A percentile compares a stretch with the other conserved stretches of the same genome.
These are phyloP conservation scores for Drosophila peninsularis DNA, from an alignment of 2,888 invertebrate species.

Conservation along the genomic window DNA sequence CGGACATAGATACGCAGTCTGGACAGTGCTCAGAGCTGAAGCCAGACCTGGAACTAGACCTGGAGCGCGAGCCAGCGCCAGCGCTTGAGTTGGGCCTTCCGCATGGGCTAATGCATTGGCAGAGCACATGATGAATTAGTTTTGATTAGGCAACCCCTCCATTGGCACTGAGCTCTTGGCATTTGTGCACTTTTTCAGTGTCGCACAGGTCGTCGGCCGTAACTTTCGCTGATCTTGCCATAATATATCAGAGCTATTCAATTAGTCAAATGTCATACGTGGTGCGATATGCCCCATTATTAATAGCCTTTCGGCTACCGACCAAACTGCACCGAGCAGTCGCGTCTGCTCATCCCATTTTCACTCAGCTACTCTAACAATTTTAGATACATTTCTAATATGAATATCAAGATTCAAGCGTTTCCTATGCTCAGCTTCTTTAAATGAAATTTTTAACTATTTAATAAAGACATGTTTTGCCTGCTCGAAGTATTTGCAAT, in stretches of 20 bases:
- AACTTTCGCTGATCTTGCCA: slow-evolving; percentile 75
- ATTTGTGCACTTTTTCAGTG: slow-evolving; percentile 51
- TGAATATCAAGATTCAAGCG: neutral
- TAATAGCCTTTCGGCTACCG: slow-evolving; percentile 63
- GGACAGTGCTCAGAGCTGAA: slow-evolving; percentile 29
- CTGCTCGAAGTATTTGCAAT: neutral
- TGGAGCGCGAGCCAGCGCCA: neutral
- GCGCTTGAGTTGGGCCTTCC: slow-evolving; percentile 19
- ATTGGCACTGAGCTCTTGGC: slow-evolving; percentile 25
- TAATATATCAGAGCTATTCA: slow-evolving; percentile 76
- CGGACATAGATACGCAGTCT: slow-evolving; percentile 65
- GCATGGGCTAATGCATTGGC: slow-evolving; percentile 75
- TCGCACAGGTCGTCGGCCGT: slow-evolving; percentile 23
- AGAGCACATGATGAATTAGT: slow-evolving; percentile 77
- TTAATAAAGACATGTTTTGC: neutral
- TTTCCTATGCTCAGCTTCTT: neutral
- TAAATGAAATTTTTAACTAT: neutral
- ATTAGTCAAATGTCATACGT: slow-evolving; percentile 79
- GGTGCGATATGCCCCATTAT: slow-evolving; percentile 72
- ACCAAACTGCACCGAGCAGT: too few relatives aligned
- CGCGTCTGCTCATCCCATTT: neutral
- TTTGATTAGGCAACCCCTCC: slow-evolving; percentile 64
- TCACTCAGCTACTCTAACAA: neutral
- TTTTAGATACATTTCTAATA: neutral
- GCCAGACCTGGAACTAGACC: slow-evolving; percentile 10